Percentiles rank a stretch among this genome's conserved stretches.
phyloP scores from a whole-genome alignment of 2,113 vertebrate genomes.

The Dolichallabes microphthalmus region DNA sequence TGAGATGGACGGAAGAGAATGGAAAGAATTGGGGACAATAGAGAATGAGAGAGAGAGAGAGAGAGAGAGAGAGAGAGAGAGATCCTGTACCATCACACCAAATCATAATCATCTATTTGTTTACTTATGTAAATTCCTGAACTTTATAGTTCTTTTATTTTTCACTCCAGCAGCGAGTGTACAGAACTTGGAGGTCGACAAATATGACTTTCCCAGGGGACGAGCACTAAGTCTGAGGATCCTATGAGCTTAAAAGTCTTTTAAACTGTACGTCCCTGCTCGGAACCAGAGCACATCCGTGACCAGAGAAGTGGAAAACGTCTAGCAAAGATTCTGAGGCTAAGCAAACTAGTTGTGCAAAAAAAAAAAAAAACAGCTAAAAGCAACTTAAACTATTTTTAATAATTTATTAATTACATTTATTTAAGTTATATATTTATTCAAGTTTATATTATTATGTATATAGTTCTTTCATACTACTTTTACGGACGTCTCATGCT shows the following conservation, averaged over 20 bases:
- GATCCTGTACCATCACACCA: background rate
- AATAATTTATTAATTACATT: background rate
- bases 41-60: background rate
- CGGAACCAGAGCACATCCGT: background rate
- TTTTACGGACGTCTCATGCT: background rate
- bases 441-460: background rate
- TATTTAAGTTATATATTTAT: background rate
- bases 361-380: background rate
- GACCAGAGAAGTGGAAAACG: background rate
- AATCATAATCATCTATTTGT: background rate
- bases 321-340: background rate
- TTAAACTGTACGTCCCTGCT: background rate
- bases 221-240: background rate
- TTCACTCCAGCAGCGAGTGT: background rate
- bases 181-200: background rate
- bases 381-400: background rate
- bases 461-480: background rate
- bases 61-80: background rate
- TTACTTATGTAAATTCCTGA: background rate
- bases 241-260: background rate
- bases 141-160: background rate
- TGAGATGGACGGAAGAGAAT: background rate
- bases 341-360: background rate
- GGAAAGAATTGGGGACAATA: background rate
- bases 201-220: background rate